Percentiles rank a stretch among this genome's conserved stretches.
These are phyloP conservation scores for Drosophila meridionalis DNA, from an alignment of 2,888 invertebrate genomes.

Conservation along the genomic window DNA sequence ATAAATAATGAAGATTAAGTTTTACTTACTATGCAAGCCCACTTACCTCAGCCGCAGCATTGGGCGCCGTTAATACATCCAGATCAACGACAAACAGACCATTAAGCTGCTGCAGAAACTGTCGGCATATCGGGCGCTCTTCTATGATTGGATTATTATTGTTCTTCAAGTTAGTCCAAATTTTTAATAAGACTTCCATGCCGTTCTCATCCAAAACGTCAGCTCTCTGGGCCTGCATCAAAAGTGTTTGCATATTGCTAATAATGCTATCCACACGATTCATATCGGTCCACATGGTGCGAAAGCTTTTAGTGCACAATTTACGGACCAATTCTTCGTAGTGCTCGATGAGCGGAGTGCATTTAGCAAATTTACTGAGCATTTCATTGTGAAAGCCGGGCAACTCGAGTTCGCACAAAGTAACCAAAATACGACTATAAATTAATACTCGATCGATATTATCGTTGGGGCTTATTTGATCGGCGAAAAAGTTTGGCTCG, in stretches of 20 bases:
- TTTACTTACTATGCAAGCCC: background rate
- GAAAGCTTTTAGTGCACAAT: conserved; percentile 83
- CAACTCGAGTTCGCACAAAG: conserved; percentile 67
- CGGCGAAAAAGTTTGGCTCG: conserved; percentile 57
- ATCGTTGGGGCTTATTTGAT: conserved; percentile 63
- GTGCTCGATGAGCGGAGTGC: conserved; percentile 58
- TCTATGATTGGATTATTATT: conserved; percentile 33
- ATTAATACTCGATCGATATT: conserved; percentile 64
- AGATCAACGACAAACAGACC: conserved; percentile 34
- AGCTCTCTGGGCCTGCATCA: conserved; percentile 48
- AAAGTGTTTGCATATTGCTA: conserved; percentile 51
- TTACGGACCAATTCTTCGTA: conserved; percentile 61
- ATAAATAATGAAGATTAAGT: background rate
- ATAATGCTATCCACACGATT: conserved; percentile 52
- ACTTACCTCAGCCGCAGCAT: conserved; percentile 15
- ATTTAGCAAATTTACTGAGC: conserved; percentile 48
- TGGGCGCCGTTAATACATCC: conserved; percentile 17
- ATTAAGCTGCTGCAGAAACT: conserved; percentile 35
- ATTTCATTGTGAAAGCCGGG: conserved; percentile 68
- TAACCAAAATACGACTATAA: conserved; percentile 63
- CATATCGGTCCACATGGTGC: conserved; percentile 58
- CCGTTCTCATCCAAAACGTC: conserved; percentile 28
- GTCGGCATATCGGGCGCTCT: conserved; percentile 33
- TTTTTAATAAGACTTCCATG: conserved; percentile 45
- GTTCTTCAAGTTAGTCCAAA: conserved; percentile 46